Base-by-base conservation (phyloP, 2,888 invertebrate species). In the Hydroisotoma schaefferi region DNA sequence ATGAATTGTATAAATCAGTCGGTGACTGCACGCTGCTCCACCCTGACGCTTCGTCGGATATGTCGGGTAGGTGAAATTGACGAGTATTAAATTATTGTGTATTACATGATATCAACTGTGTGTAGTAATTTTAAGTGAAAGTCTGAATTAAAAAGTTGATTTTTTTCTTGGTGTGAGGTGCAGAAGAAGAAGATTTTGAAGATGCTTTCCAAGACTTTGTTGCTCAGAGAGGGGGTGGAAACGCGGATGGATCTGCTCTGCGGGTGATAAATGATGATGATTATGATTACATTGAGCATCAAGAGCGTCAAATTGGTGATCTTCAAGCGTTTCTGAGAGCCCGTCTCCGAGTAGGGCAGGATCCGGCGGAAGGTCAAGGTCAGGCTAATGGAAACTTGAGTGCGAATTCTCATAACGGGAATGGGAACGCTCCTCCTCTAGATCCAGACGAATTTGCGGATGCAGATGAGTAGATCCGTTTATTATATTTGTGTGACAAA, bases 11-110 rank as follows among this genome's bases (percentile, higher is more conserved):
- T 76, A 81, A 84, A 74, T 84, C 87, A 6, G 84, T 91, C 81
- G 84, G 82, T 65, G 82, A 85, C 44, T 90, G 90, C 74, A 90
- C 90, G 77, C 83, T 84, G 18, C 78, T 90, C 61, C 87, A 91
- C 80, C 90, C 90, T 2, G 89, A 90, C 76, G 85, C 87, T 12
- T 80, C 82, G 44, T 86, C 87, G 55, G 83, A 79, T 63, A 76
- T 79, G 67, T 79, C 80, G 65, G 79, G 40, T 15, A 15, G n/a
- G 79, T 79, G 59, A 48, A 57, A 46, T 28, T 55, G 12, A 20
- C 55, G 6, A 12, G 12, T 51, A 22, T 51, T 51, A 18, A 12
- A 2, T 15, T 23, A 22, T 40, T 10, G 5, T 25, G 10, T 18
- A 25, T 15, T 54, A 3, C 15, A 15, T 55, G 15, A 28, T 37